Base-by-base conservation (phyloP, 2,888 invertebrate genomes). In the Mongoloraphidia duomilia region DNA sequence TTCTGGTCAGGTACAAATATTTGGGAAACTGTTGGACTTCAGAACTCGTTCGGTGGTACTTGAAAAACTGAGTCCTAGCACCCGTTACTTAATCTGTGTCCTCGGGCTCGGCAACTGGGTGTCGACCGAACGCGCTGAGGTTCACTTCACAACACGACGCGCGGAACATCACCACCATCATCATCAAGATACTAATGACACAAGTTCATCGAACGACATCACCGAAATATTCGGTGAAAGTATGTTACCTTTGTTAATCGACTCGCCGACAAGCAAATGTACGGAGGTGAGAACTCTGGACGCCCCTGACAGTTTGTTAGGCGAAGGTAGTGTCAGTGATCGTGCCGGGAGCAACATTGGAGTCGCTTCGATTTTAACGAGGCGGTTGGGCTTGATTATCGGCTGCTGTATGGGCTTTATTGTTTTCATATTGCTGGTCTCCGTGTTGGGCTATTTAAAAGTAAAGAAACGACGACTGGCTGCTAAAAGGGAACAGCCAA, bases 361-460 rank as follows among this genome's bases (percentile, higher is more conserved):
- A 41, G 78, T 84, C 41, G 80, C 81, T 55, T 85, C 84, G 52
- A 80, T 91, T 60, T 71, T 90, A 38, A 86, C 87, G 5, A 74
- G 89, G 51, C 76, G 90, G 55, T 72, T 91, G 49, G 89, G 90
- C 34, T 76, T 91, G 55, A 87, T 90, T 58, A 83, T 91, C 49
- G 90, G 90, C 46, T 84, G 87, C 63, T 86, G 85, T 62, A 79
- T 91, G 73, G 89, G 89, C 47, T 84, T 88, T 60, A 77, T 89
- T 52, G 86, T 91, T 45, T 89, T 91, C 63, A 76, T 91, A 47
- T 80, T 88, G 33, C 73, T 90, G 60, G 84, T 89, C 49, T 85
- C 88, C n/a, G 80, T 84, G 42, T 73, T 90, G 54, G 87, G 86
- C 33, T 89, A 88, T 64, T 77, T 89, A 54, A 89, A 91, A 67